Evolutionary conservation across 30 jellyfish, hydroid and myxozoan genomes (phyloP), one percentile per base, ranked within the genome.

Genomic region (Rhopilema esculentum): DNA sequence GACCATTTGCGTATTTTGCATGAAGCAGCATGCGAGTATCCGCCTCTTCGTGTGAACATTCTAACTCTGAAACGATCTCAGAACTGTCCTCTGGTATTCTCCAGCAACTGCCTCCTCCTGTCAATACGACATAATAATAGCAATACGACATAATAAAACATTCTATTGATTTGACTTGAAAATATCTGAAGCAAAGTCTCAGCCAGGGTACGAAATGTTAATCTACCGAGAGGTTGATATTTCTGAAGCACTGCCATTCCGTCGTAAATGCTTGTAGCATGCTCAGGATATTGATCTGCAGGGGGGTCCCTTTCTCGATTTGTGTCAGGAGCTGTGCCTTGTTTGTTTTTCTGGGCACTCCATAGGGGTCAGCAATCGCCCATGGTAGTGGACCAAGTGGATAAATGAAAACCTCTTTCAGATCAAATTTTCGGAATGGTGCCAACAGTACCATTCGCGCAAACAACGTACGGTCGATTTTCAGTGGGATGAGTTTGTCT

Each of bases 11-110:
- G 78, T 83, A 68, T 69, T 70, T 83, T 29, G 92, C 88, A 72
- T 83, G 92, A 70, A 83, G 92, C 78, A 83, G 86, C 78, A 83
- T 83, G 80, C 88, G 64, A 66, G 84, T 80, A 48, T 80, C 83
- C 7, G 92, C 92, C 92, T 83, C 92, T 70, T 83, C 92, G 29
- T 83, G 77, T 78, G 88, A 61, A 78, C 88, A 78, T 78, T 78
- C 79, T 57, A 78, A 50, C 88, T 64, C 88, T 50, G 64, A 65
- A 78, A 78, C 32, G 63, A 78, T 61, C 82, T 78, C 88, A 77
- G 85, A 75, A 66, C 28, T 66, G 23, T 66, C 22, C 28, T 66
- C 76, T 19, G 28, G 16, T 19, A 24, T 66, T 24, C 28, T 16
- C 22, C 76, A 16, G 76, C 23, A 66, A 8, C 28, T 66, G 76